Base-by-base conservation (phyloP, 1,140 invertebrate genomes). In the Samia ricini region DNA sequence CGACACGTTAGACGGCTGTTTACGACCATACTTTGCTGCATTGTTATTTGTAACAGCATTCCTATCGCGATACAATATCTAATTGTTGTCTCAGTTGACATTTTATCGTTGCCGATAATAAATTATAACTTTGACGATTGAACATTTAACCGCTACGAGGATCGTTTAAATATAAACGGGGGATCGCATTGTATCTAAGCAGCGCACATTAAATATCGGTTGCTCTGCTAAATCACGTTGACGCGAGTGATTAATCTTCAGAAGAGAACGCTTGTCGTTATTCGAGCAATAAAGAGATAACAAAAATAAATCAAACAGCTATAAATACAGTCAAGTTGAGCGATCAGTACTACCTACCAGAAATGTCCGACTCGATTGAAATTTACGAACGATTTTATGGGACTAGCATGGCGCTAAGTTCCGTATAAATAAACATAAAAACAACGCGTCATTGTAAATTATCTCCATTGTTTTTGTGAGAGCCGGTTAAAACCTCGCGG, bases 281-380 rank as follows among this genome's bases (percentile, higher is more conserved):
- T 79, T 66, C 71, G 29, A 58, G 80, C 85, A 88, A 88, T 89
- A 89, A 89, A 88, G 84, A 82, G 85, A 87, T 88, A 89, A 88
- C 83, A 87, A 88, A n/a, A 89, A 89, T 89, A 89, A 89, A 89
- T 88, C 87, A 89, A 88, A 88, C 63, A 66, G 73, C 80, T 79
- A 85, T 89, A 88, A 89, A 88, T 88, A 87, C 73, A 66, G 69
- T 49, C 66, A 68, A 72, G 79, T 87, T 80, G 85, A 87, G 74
- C 80, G 83, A 88, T 83, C 85, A 82, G 82, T 77, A 72, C n/a
- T n/a, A n/a, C n/a, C n/a, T n/a, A n/a, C 79, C 69, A 83, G 76
- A 85, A 83, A 73, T 82, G 77, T 79, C 78, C 72, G 66, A 69
- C 76, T 59, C 60, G 59, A 79, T 83, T 81, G 74, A 84, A 83